Percentiles rank a stretch among this genome's conserved stretches.
phyloP scores from a whole-genome alignment of 2,888 invertebrate genomes.

The Alentia gelatinosa region DNA sequence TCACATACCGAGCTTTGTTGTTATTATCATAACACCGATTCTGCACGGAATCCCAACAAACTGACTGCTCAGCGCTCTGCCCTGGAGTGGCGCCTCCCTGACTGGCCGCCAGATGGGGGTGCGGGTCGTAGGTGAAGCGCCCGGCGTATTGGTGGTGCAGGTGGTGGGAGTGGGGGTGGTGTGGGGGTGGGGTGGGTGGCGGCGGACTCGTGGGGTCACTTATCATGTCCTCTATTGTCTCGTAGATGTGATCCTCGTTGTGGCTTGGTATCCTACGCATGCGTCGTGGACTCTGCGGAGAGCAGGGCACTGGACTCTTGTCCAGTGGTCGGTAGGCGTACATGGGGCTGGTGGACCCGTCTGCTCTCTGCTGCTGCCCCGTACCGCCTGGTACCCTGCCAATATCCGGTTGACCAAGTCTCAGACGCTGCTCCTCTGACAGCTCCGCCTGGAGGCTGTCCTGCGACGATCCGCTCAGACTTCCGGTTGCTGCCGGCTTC shows the following conservation, averaged over 20 bases:
- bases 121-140: not conserved
- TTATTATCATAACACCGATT: slow-evolving; percentile 1
- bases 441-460: not conserved
- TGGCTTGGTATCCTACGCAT: not conserved
- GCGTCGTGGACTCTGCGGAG: not conserved
- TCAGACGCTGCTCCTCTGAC: not conserved
- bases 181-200: not conserved
- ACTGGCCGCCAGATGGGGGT: not conserved
- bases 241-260: not conserved
- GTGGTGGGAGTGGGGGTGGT: not conserved
- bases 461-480: not conserved
- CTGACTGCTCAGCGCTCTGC: not conserved
- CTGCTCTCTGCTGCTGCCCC: not conserved
- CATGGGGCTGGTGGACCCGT: not conserved
- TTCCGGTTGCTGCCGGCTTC: not conserved
- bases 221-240: slow-evolving; percentile 19
- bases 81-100: not conserved
- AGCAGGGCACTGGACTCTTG: not conserved
- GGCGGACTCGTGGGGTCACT: not conserved
- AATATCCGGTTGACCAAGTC: not conserved
- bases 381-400: not conserved
- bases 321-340: not conserved
- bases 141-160: not conserved
- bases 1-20: not conserved
- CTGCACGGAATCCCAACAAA: not conserved